Conservation (phyloP, 2,888 invertebrate genomes). For the Drosophila kuntzei region DNA sequence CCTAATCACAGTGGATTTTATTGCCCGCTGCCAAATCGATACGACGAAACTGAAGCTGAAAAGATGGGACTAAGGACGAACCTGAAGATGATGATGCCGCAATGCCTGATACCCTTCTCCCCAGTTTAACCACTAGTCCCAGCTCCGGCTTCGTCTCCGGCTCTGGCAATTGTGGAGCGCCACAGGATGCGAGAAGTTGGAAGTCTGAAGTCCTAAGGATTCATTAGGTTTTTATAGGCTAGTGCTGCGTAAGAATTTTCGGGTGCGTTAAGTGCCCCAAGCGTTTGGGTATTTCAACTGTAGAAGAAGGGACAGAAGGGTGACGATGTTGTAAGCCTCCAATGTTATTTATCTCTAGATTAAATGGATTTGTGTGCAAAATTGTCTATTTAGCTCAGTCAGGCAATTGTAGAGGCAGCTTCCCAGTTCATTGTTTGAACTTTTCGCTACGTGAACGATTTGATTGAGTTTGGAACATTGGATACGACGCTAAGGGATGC, state of each 20-base stretch:
- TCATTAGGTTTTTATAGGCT: conserved; percentile 67
- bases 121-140: conserved; percentile 7
- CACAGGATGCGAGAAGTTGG: conserved; percentile 45
- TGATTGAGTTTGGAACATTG: conserved; percentile 66
- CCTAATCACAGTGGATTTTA: conserved; percentile 82
- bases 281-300: conserved; percentile 18
- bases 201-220: conserved; percentile 51
- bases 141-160: not conserved
- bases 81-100: conserved; percentile 22
- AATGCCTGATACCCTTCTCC: not conserved
- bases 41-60: conserved; percentile 30
- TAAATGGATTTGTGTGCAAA: conserved; percentile 82
- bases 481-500: not conserved
- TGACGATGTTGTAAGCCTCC: conserved; percentile 43
- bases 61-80: conserved; percentile 1
- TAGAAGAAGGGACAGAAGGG: not conserved
- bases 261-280: conserved; percentile 76
- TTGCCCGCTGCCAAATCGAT: conserved; percentile 72
- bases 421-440: conserved; percentile 71
- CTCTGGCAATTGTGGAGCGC: conserved; percentile 56
- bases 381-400: conserved; percentile 76
- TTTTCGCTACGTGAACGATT: conserved; percentile 67
- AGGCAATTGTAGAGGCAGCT: conserved; percentile 27
- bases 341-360: conserved; percentile 82
- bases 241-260: conserved; percentile 79